These are phyloP conservation scores for Aldabrachelys gigantea DNA, from an alignment of 2,113 vertebrate species.

Conservation along the genomic window DNA sequence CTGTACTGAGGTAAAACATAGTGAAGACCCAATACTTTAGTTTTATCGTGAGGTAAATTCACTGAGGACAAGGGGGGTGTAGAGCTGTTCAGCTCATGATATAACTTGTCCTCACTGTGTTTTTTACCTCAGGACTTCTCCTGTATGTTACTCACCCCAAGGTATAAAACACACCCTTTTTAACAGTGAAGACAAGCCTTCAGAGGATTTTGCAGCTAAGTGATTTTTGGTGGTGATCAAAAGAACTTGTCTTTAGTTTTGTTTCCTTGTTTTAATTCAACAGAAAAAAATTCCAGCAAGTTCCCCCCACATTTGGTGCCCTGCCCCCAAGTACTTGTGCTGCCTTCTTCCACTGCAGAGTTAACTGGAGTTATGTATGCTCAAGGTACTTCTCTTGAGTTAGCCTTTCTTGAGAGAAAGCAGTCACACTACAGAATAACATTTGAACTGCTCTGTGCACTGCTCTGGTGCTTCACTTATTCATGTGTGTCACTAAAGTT, in stretches of 20 bases:
- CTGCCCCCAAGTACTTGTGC: background rate
- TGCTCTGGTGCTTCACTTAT: no score
- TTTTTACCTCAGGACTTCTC: background rate
- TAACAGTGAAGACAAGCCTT: background rate
- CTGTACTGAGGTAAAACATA: background rate
- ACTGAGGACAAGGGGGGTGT: background rate
- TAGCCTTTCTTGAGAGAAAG: background rate
- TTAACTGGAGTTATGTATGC: background rate
- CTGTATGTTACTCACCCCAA: background rate
- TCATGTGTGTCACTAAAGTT: background rate
- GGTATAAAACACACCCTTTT: background rate
- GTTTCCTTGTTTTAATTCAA: background rate
- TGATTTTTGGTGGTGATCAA: background rate
- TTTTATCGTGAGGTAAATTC: background rate
- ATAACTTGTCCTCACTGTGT: background rate
- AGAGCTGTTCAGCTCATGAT: background rate
- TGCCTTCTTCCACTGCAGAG: background rate
- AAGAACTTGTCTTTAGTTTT: background rate
- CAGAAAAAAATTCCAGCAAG: background rate
- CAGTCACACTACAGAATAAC: background rate
- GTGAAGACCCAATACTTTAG: background rate
- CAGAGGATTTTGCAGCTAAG: background rate
- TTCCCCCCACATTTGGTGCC: background rate
- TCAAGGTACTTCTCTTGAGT: background rate
- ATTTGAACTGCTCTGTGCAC: background rate